Base-by-base conservation (phyloP, 2,888 invertebrate species). In the Lasius platythorax region DNA sequence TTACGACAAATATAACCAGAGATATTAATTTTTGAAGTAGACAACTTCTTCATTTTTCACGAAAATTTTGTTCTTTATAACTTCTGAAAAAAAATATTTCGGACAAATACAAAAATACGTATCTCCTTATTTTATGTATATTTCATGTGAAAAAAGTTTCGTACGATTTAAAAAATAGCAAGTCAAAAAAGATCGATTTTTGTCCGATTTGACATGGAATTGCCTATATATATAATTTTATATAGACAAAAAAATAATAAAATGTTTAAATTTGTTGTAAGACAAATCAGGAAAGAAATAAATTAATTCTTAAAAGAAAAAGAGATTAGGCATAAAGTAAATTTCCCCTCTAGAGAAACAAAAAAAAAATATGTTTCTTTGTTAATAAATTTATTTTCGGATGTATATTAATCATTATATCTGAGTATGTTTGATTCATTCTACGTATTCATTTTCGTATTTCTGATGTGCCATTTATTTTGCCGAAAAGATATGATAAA, bases 381-480 rank as follows among this genome's bases (percentile, higher is more conserved):
- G 66, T 30, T 78, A 56, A 78, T 43, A 43, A 40, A 56, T 67
- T 67, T 67, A 56, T 5, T 18, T 56, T 67, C 18, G 1, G n/a
- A 30, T 58, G 56, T 40, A 67, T 68, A 78, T 67, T 56, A 56
- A 28, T 30, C 28, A 37, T 70, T 50, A 61, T 23, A n/a, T 4
- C 8, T 18, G 15, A 58, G 15, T 56, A 70, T 33, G 15, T 70
- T 37, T 46, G 61, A 46, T 46, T 78, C 23, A 64, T 64, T 64
- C 28, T 64, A 63, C 46, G 28, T 12, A 23, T 23, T 23, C 23
- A 23, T 23, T 23, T 23, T 23, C 15, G n/a, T n/a, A 63, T 82
- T 63, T 81, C 64, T 72, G 37, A 74, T 30, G 11, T 53, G 28
- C 11, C 53, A 64, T 40, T 82, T 82, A 82, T 75, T 82, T 67